Conservation (phyloP, 2,888 invertebrate species). For the Agrotis exclamationis region DNA sequence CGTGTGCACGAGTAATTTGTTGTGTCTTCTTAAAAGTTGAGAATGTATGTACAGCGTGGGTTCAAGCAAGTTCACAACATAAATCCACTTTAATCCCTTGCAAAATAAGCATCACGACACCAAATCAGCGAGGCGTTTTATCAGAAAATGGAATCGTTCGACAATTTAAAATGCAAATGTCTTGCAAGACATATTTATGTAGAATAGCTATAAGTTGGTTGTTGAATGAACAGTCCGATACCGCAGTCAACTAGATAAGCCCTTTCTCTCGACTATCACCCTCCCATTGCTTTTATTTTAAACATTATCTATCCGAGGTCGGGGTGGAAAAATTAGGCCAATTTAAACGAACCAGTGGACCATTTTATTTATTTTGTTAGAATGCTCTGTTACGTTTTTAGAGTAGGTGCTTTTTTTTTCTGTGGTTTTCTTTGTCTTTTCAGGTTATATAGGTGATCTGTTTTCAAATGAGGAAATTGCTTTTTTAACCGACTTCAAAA, state of each 20-base stretch:
- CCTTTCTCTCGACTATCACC: conserved; percentile 64
- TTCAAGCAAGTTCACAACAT: conserved; percentile 16
- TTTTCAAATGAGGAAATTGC: conserved; percentile 46
- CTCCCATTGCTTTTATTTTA: conserved; percentile 74
- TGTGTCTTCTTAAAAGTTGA: not conserved
- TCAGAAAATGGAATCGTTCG: conserved; percentile 65
- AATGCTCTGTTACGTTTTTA: conserved; percentile 44
- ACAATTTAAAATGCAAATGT: conserved; percentile 62
- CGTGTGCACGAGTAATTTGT: not conserved
- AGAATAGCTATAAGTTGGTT: conserved; percentile 69
- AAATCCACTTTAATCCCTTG: conserved; percentile 37
- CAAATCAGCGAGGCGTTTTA: conserved; percentile 60
- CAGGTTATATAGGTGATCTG: conserved; percentile 53
- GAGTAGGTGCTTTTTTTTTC: conserved; percentile 21
- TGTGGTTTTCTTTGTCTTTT: conserved; percentile 44
- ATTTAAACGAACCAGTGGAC: conserved; percentile 50
- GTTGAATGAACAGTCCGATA: conserved; percentile 67
- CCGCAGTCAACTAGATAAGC: conserved; percentile 82
- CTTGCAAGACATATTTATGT: conserved; percentile 67
- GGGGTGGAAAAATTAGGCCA: conserved; percentile 65
- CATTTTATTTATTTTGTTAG: conserved; percentile 61
- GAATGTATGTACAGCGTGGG: not conserved
- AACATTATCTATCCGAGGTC: conserved; percentile 77
- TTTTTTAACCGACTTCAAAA: no score
- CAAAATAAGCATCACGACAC: conserved; percentile 47